phyloP scores from a whole-genome alignment of 2,888 invertebrate genomes.

The Rotaria magnacalcarata region DNA sequence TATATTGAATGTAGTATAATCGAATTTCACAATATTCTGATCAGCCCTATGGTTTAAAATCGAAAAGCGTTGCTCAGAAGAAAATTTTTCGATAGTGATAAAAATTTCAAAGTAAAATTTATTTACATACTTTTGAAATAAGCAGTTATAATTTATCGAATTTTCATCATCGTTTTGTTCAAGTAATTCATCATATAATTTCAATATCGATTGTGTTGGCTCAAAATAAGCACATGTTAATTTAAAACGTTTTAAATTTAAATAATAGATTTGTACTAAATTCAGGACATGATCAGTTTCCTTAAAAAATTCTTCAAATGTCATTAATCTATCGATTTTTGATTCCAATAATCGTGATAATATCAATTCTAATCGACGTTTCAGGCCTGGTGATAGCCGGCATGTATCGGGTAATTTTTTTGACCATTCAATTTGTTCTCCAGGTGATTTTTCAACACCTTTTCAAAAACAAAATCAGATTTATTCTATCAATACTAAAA shows the following conservation, averaged over 20 bases:
- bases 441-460: constrained; percentile 5
- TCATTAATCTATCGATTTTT: neutral
- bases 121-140: neutral
- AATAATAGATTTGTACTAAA: neutral
- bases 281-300: neutral
- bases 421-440: constrained; percentile 30
- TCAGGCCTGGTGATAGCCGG: constrained; percentile 6
- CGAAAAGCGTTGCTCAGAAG: no score
- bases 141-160: neutral
- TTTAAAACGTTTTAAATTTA: constrained; percentile 16
- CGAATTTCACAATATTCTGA: no score
- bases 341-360: constrained; percentile 24
- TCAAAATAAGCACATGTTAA: constrained; percentile 21
- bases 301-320: neutral
- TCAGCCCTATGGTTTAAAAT: no score
- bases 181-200: constrained; percentile 23
- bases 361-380: neutral
- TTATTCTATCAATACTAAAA: neutral
- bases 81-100: no score
- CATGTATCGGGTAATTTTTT: constrained; percentile 18
- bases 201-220: neutral
- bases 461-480: no score
- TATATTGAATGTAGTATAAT: no score
- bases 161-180: neutral
- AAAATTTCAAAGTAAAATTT: no score